Base-by-base conservation (phyloP, 1,140 invertebrate genomes). In the Mya arenaria region DNA sequence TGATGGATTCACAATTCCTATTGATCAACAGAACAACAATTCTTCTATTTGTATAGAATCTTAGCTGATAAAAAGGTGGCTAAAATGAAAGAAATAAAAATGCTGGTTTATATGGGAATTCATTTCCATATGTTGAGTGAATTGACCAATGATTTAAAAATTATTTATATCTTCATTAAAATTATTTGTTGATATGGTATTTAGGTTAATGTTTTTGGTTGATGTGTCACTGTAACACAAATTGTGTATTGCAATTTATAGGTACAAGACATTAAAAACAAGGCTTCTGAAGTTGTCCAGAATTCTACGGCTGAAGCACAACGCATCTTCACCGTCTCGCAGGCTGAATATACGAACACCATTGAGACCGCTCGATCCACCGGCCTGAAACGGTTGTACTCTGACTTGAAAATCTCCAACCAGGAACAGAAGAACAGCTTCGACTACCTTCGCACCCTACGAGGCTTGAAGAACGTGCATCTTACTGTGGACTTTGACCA, bases 401-500 rank as follows among this genome's bases (percentile, higher is more conserved):
- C n/a, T 2, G 77, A 55, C 5, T 75, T 91, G 0, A 55, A 55
- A 0, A 65, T 91, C 23, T 86, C 79, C 8, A 68, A 85, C 6
- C 84, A 89, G 44, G 73, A 89, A 52, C 63, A 88, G 37, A 91
- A 90, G 55, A 87, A 85, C 52, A 89, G 87, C n/a, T 87, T 91
- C 28, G 89, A 91, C 73, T 91, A 91, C 75, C 84, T 91, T 13
- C 66, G 89, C 1, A 88, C 90, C 6, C 82, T 91, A 1, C 77
- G 85, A 48, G 85, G 84, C 13, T 52, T 88, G 15, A 83, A 87
- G 15, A 85, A 87, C 52, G 79, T 85, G 0, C 88, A 91, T 79
- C 66, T 91, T 13, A 89, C 89, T 37, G 87, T 91, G 4, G 90
- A 91, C 78, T 91, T 89, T 74, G 86, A 90, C 62, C 89, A 90